Evolutionary conservation across 53 echinoderm and acorn worm genomes (phyloP), one percentile per base, ranked within the genome.

Genomic region (Hippasteria phrygiana): DNA sequence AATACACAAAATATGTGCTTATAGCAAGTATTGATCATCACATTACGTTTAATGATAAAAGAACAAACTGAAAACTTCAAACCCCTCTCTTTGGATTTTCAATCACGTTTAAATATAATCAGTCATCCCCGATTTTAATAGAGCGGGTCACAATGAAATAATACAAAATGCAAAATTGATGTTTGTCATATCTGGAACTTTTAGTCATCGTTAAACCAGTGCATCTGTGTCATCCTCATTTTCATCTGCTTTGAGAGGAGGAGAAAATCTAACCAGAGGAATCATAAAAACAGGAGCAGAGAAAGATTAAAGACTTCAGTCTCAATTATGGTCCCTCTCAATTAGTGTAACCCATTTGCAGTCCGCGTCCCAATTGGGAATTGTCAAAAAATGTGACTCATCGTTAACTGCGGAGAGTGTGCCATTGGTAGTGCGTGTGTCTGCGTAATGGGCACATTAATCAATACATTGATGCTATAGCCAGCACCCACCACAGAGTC

Each of bases 401-500:
- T 73, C 69, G 37, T n/a, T 18, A 8, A 73, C 40, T 43, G 41
- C 35, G 24, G 22, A 27, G 40, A 67, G 73, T 73, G 3, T 62
- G 62, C 62, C 3, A 22, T 33, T 67, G 4, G 36, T 67, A 73
- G 79, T 34, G 12, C 56, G n/a, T n/a, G n/a, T 24, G 24, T 56
- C 36, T 12, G 18, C 43, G 1, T 82, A 64, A 82, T 82, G 63
- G 82, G 47, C 45, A 82, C 64, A 63, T 82, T 37, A 82, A 82
- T 82, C 82, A 82, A 82, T 82, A 64, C 42, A 82, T 82, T 82
- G 22, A 64, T 65, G 82, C 64, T 46, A n/a, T n/a, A n/a, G n/a
- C n/a, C n/a, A 37, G 63, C 32, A 26, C 26, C 82, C 54, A 33
- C 69, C 36, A 20, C 13, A 40, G 40, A 27, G 63, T 18, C 3